Base-by-base conservation (phyloP, 2,113 vertebrate species). In the Zeus faber region DNA sequence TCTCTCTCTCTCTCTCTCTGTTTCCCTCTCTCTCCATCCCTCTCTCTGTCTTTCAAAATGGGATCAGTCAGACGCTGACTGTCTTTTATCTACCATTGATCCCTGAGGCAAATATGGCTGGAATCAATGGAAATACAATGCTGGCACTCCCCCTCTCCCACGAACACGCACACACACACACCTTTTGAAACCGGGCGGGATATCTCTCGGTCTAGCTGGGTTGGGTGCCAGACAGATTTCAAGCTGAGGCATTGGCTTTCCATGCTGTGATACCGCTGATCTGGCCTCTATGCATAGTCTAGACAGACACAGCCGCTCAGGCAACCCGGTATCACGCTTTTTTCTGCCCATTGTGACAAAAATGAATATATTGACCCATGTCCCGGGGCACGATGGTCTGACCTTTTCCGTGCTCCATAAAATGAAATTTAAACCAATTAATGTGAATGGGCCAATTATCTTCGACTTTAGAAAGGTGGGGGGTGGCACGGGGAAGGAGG, bases 81-180 rank as follows among this genome's bases (percentile, higher is more conserved):
- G 44, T 52, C 44, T 41, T 49, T 16, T 45, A 54, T 48, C 47
- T 16, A 33, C 56, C 37, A 43, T 46, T 26, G 31, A 17, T 64
- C 54, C 35, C 54, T n/a, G 20, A 33, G 25, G 51, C 5, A 52
- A 52, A 69, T 48, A 29, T 50, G 33, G 40, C 39, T 37, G 9
- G 55, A 77, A 66, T 68, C 54, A 46, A 57, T 58, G 27, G 57
- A 54, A 41, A 65, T 57, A 29, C 46, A 65, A 62, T 55, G 59
- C 27, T 6, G 50, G 5, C 50, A 33, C 49, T 52, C 29, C 22
- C 16, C n/a, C 33, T 37, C 33, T n/a, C 33, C 9, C 11, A n/a
- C n/a, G 33, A 37, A 37, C 33, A 37, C 33, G 14, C 33, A 50
- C 49, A 35, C 48, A 47, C 25, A 47, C 14, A 51, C 14, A 13